These are phyloP conservation scores for Euplagia quadripunctaria DNA, from an alignment of 2,888 invertebrate genomes.

Conservation along the genomic window DNA sequence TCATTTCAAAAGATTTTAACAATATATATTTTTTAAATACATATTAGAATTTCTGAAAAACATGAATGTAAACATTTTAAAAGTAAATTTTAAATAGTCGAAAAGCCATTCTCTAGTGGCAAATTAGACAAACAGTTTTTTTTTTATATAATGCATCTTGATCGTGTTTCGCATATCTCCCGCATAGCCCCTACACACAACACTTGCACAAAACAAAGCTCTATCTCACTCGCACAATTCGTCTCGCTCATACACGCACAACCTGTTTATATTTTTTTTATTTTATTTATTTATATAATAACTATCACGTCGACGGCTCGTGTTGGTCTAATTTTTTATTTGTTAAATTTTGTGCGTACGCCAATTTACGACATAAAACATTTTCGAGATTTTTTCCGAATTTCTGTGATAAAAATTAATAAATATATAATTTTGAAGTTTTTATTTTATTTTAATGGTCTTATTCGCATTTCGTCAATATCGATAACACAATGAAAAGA, in stretches of 20 bases:
- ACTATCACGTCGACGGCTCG: constrained; percentile 45
- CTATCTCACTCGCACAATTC: constrained; percentile 51
- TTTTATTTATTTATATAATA: constrained; percentile 58
- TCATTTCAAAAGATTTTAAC: background rate
- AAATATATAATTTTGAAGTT: background rate
- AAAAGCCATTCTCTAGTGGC: too few species aligned
- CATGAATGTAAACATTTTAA: background rate
- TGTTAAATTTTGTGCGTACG: constrained; percentile 37
- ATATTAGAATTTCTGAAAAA: too few species aligned
- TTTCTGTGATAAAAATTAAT: background rate
- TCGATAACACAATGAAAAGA: background rate
- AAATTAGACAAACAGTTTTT: too few species aligned
- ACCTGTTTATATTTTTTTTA: constrained; percentile 61
- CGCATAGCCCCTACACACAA: constrained; percentile 36
- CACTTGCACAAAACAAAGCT: constrained; percentile 36
- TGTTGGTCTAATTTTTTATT: constrained; percentile 4
- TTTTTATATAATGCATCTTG: background rate
- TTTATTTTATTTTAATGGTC: background rate
- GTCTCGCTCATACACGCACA: constrained; percentile 69
- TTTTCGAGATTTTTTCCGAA: background rate
- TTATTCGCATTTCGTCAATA: background rate
- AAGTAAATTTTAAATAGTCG: background rate
- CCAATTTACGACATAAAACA: constrained; percentile 10
- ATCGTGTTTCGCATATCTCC: background rate
- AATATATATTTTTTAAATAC: too few species aligned